A percentile compares a stretch with the other conserved stretches of the same genome.
Evolutionary conservation across 2,113 vertebrate genomes (phyloP).

Genomic region (Galemys pyrenaicus): DNA sequence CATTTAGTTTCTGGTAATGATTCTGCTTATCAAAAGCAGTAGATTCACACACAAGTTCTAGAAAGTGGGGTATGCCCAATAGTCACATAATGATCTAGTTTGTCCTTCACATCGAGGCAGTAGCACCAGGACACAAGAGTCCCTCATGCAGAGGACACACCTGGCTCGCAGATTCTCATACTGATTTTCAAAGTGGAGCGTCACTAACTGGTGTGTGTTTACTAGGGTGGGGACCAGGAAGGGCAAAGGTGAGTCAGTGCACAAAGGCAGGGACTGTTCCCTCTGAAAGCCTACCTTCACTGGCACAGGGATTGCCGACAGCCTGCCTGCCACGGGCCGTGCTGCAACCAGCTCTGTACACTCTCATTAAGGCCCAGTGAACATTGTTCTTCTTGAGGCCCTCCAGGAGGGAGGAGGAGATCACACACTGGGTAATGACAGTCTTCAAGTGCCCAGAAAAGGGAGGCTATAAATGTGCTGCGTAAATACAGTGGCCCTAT

Average conservation of each 20-base stretch:
- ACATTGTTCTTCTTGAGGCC: neutral
- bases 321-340: rapidly evolving
- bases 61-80: neutral
- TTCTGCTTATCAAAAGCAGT: neutral
- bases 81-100: neutral
- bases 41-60: neutral
- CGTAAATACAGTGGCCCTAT: neutral
- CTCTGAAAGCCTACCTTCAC: neutral
- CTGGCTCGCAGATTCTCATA: neutral
- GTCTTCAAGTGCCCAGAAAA: neutral
- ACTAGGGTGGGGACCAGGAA: neutral
- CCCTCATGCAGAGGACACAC: rapidly evolving
- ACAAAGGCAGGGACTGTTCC: conserved; percentile 38
- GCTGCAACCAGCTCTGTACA: too few relatives aligned
- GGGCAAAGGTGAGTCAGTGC: conserved; percentile 29
- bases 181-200: neutral
- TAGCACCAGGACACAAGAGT: neutral
- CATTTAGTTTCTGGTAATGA: neutral
- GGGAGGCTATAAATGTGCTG: neutral
- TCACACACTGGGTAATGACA: neutral
- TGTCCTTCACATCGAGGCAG: neutral
- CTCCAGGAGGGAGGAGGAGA: neutral
- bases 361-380: neutral
- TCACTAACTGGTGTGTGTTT: neutral
- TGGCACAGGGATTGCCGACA: neutral